phyloP scores from a whole-genome alignment of 1,140 invertebrate genomes.

The Conus betulinus region DNA sequence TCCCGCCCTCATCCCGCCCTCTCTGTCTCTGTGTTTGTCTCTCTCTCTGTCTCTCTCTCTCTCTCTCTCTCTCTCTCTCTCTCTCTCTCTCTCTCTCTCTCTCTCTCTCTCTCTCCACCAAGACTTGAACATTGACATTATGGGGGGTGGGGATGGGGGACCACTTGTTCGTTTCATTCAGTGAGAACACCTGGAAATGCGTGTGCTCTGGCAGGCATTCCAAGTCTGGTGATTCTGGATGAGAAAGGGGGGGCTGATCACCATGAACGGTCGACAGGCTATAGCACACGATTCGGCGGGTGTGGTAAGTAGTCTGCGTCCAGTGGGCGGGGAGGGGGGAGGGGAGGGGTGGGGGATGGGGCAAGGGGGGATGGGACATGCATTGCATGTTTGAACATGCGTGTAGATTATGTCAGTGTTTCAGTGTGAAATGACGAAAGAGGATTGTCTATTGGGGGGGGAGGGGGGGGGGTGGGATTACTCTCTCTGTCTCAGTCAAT shows the following conservation, averaged over 20 bases:
- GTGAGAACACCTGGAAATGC: too few species aligned
- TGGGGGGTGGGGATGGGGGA: too few species aligned
- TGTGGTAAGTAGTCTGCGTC: conserved; percentile 37
- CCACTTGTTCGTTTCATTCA: too few species aligned
- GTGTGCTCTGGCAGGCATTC: conserved; percentile 81
- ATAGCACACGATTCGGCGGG: conserved; percentile 58
- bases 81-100: too few species aligned
- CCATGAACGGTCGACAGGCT: conserved; percentile 80
- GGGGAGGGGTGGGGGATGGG: too few species aligned
- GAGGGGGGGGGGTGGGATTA: neutral
- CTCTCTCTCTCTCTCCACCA: neutral
- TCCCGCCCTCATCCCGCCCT: too few species aligned
- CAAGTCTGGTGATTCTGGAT: conserved; percentile 85
- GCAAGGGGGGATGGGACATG: neutral
- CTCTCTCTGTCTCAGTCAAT: neutral
- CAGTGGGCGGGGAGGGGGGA: neutral
- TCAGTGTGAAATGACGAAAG: neutral
- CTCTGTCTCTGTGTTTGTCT: neutral
- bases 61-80: conserved; percentile 2
- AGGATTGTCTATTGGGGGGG: too few species aligned
- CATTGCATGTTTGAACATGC: neutral
- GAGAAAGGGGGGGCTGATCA: conserved; percentile 80
- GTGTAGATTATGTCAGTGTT: neutral
- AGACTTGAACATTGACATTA: too few species aligned
- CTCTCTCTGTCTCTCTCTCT: conserved; percentile 4